Evolutionary conservation across 2,113 vertebrate genomes (phyloP), one percentile per base, ranked within the genome.

Genomic region (Aplodontia rufa): DNA sequence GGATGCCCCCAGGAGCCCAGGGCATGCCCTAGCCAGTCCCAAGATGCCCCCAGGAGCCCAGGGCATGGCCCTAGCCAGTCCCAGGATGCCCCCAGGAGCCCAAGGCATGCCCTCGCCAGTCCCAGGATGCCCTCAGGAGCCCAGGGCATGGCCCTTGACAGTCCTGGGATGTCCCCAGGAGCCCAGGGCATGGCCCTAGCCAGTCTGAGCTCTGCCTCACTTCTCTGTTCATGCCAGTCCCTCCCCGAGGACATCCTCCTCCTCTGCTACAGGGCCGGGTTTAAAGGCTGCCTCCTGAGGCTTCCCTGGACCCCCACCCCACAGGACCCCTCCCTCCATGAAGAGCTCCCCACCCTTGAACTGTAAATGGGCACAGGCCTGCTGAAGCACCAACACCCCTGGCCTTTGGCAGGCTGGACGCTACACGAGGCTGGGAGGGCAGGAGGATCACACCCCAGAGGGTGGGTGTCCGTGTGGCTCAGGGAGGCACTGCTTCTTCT

Each of bases 211-310:
- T 78, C 22, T n/a, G 53, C 62, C 47, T 55, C 14, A 12, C 8
- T 28, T 22, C 55, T 55, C 35, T 66, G 35, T 53, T 88, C 68
- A 17, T 4, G 20, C 35, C 28, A 45, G 32, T 26, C 26, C 60
- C 40, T 49, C 9, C 55, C 42, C 49, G 26, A 32, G 8, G 78
- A 40, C 40, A 37, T 8, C 5, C 42, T 30, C 53, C 64, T 60
- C 83, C 42, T n/a, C 62, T 37, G 8, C 37, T n/a, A 37, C 85
- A 19, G 60, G 66, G 24, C 51, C 80, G 26, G 55, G 17, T 24
- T 93, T 85, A 47, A 32, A 84, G n/a, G 45, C 32, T 51, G 37
- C 45, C 40, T 91, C 69, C 58, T 32, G 53, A 71, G 75, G 76
- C 19, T 58, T 24, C 92, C 53, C 30, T 8, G 47, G n/a, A 32